A percentile compares a stretch with the other conserved stretches of the same genome.
Evolutionary conservation across 2,113 vertebrate species (phyloP).

Genomic region (Ancistrus triradiatus): DNA sequence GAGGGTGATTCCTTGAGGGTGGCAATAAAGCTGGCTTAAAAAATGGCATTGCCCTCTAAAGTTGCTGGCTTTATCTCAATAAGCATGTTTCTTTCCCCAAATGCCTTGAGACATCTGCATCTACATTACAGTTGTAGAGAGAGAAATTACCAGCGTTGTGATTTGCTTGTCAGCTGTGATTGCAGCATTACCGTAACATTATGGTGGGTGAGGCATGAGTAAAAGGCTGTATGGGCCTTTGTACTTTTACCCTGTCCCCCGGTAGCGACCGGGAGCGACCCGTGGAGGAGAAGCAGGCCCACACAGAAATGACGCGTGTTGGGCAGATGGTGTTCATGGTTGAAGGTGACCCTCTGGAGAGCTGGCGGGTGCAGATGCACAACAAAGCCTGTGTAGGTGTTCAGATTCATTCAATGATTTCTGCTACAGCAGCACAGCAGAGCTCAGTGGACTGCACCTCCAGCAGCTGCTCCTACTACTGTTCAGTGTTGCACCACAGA

Average conservation of each 20-base stretch:
- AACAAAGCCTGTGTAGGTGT: conserved; percentile 30
- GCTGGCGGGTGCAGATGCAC: conserved; percentile 57
- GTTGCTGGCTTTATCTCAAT: conserved; percentile 62
- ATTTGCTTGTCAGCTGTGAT: conserved; percentile 55
- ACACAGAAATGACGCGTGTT: conserved; percentile 22
- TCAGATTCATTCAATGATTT: conserved; percentile 61
- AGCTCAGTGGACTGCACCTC: conserved; percentile 57
- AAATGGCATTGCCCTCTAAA: conserved; percentile 65
- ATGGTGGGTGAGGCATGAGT: conserved; percentile 2
- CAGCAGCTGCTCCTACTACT: conserved; percentile 58
- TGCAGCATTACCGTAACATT: conserved; percentile 63
- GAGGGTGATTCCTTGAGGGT: conserved; percentile 47
- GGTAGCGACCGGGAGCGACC: not conserved
- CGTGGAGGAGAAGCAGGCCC: conserved; percentile 24
- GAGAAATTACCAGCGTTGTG: conserved; percentile 59
- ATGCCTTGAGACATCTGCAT: conserved; percentile 49
- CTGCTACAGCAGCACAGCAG: conserved; percentile 64
- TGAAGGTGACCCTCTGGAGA: conserved; percentile 50
- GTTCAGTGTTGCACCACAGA: conserved; percentile 4
- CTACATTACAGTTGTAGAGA: conserved; percentile 56
- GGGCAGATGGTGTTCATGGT: conserved; percentile 38
- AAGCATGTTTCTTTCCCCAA: conserved; percentile 13
- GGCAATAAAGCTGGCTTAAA: too few species aligned
- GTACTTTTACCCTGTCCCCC: conserved; percentile 4
- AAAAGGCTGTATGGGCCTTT: conserved; percentile 14